Conservation (phyloP, 2,888 invertebrate genomes). For the Hypolimnas misippus region DNA sequence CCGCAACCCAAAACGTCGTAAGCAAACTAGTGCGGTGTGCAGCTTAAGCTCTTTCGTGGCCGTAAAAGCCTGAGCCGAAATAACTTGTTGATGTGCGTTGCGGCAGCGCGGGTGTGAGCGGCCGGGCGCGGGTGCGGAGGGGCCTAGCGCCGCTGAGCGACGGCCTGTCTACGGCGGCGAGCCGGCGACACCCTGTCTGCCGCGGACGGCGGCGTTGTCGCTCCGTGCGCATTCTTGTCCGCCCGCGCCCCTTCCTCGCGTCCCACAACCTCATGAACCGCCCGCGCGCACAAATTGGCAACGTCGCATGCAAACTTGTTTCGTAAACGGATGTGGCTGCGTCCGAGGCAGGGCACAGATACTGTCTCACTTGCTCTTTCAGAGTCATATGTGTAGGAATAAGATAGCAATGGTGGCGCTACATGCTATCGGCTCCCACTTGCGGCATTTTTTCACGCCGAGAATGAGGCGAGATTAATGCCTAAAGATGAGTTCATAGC, state of each 20-base stretch:
- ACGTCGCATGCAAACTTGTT: constrained; percentile 87
- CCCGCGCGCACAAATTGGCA: constrained; percentile 80
- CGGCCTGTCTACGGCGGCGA: constrained; percentile 91
- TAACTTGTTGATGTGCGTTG: constrained; percentile 82
- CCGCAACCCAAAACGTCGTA: constrained; percentile 59
- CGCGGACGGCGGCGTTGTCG: constrained; percentile 90
- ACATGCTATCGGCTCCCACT: constrained; percentile 85
- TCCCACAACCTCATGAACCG: constrained; percentile 65
- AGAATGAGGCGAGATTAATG: constrained; percentile 87
- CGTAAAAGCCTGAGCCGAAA: constrained; percentile 70
- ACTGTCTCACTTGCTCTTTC: constrained; percentile 59
- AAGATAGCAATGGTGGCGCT: constrained; percentile 79
- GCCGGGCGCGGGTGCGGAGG: constrained; percentile 62
- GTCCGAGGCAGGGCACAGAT: constrained; percentile 74
- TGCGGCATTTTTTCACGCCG: constrained; percentile 86
- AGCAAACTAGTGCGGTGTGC: constrained; percentile 52
- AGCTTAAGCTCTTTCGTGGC: constrained; percentile 67
- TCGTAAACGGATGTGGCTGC: constrained; percentile 89
- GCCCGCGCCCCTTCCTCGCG: constrained; percentile 69
- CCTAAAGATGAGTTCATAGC: constrained; percentile 66
- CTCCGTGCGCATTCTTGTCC: constrained; percentile 79
- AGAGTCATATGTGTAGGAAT: constrained; percentile 50
- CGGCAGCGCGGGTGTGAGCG: constrained; percentile 66
- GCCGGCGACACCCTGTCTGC: constrained; percentile 98
- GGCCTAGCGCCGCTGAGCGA: constrained; percentile 85